These are phyloP conservation scores for Tragelaphus strepsiceros DNA, from an alignment of 2,113 vertebrate species.

Conservation along the genomic window DNA sequence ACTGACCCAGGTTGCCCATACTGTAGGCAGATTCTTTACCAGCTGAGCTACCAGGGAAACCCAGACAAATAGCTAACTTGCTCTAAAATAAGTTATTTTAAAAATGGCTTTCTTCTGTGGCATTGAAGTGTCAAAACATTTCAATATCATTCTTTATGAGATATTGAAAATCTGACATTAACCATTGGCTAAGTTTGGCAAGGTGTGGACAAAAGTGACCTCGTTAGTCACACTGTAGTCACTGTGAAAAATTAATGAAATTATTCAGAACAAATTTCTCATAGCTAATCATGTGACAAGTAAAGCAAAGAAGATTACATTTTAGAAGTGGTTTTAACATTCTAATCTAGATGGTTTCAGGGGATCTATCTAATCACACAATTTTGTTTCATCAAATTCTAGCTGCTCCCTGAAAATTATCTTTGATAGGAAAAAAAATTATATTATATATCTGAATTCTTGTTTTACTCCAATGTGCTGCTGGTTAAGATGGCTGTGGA, in stretches of 20 bases:
- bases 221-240: background rate
- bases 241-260: background rate
- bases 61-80: background rate
- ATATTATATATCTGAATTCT: background rate
- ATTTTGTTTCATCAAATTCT: background rate
- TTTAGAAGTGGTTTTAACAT: background rate
- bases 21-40: background rate
- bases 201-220: background rate
- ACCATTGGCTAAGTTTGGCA: background rate
- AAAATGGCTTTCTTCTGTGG: background rate
- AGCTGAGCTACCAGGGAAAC: background rate
- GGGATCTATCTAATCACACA: background rate
- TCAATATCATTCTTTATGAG: background rate
- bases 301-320: background rate
- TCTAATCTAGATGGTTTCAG: background rate
- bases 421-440: background rate
- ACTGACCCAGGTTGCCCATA: background rate
- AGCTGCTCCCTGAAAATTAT: background rate
- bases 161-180: background rate
- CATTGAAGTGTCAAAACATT: background rate
- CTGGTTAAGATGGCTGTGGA: background rate
- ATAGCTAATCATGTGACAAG: background rate
- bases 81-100: background rate
- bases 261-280: background rate
- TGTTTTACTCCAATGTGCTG: background rate